Base-by-base conservation (phyloP, 2,113 vertebrate genomes). In the Anguilla japonica region DNA sequence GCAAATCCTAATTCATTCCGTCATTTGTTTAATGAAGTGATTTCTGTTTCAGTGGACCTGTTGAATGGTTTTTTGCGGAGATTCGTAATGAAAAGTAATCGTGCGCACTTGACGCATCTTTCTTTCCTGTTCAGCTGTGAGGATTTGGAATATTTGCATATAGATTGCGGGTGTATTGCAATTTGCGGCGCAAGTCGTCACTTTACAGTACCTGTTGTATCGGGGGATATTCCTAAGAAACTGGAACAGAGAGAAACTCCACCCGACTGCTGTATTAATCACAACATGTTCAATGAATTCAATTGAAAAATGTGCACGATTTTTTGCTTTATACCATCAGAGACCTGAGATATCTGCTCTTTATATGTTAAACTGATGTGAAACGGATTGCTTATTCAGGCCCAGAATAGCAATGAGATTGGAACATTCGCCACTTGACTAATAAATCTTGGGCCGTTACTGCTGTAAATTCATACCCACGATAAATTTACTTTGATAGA, bases 401-500 rank as follows among this genome's bases (percentile, higher is more conserved):
- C 86, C 34, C 84, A 80, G 71, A 81, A 84, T 83, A 83, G 56
- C 63, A 87, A 40, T 84, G 79, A 88, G 18, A 43, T 22, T 57
- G 60, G 78, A 81, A 75, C 81, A 83, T 71, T 67, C 82, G 83
- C 75, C 39, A 4, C 22, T 39, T 63, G 60, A 34, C 84, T 18
- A 41, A 13, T 18, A 83, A 83, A 84, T 83, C 53, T 63, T 29
- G 40, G 40, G 22, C 78, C 18, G 56, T 88, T 84, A 82, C 79
- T n/a, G 18, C 78, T 84, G 82, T 80, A 82, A 46, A 89, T 89
- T 71, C 57, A 79, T 84, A 83, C 79, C 29, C 71, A 63, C n/a
- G 20, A 50, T 90, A 88, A 56, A 89, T 91, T 87, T 78, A 8
- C 18, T 39, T n/a, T 5, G 46, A 88, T 86, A 18, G 87, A 57